These are phyloP conservation scores for Orestias chungarensis DNA, from an alignment of 2,797 vertebrate genomes.

Conservation along the genomic window DNA sequence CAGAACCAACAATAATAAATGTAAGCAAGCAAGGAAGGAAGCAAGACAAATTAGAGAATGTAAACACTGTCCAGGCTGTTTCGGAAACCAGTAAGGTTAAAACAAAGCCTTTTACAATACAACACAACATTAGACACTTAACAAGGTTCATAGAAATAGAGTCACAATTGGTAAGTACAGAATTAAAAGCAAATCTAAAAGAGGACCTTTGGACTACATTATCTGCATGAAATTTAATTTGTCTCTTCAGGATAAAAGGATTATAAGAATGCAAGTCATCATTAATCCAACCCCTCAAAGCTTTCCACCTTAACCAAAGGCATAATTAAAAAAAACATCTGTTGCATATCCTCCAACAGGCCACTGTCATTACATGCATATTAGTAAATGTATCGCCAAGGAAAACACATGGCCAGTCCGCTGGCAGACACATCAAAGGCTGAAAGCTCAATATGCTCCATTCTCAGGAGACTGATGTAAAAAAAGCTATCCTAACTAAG, in stretches of 20 bases:
- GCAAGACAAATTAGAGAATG: no score
- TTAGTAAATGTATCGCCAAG: slow-evolving; percentile 38
- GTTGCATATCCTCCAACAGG: slow-evolving; percentile 30
- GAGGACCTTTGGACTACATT: not conserved
- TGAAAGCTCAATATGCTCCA: slow-evolving; percentile 6
- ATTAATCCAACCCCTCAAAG: slow-evolving; percentile 16
- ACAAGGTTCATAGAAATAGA: not conserved
- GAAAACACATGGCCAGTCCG: slow-evolving; percentile 31
- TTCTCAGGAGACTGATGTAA: slow-evolving; percentile 50
- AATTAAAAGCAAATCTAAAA: not conserved
- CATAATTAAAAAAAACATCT: slow-evolving; percentile 48
- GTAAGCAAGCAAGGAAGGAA: no score
- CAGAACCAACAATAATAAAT: no score
- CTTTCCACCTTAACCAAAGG: slow-evolving; percentile 37
- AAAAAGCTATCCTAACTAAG: slow-evolving; percentile 51
- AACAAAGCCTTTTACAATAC: not conserved
- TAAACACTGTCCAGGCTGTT: not conserved
- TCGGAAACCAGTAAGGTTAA: not conserved
- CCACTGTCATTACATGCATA: slow-evolving; percentile 46
- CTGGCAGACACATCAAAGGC: slow-evolving; percentile 56
- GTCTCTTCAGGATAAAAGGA: not conserved
- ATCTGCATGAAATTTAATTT: not conserved
- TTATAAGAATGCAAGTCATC: not conserved
- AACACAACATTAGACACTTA: not conserved
- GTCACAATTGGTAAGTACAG: not conserved